Evolutionary conservation across 30 jellyfish, hydroid and myxozoan genomes (phyloP), one percentile per base, ranked within the genome.

Genomic region (Pelagia noctiluca): DNA sequence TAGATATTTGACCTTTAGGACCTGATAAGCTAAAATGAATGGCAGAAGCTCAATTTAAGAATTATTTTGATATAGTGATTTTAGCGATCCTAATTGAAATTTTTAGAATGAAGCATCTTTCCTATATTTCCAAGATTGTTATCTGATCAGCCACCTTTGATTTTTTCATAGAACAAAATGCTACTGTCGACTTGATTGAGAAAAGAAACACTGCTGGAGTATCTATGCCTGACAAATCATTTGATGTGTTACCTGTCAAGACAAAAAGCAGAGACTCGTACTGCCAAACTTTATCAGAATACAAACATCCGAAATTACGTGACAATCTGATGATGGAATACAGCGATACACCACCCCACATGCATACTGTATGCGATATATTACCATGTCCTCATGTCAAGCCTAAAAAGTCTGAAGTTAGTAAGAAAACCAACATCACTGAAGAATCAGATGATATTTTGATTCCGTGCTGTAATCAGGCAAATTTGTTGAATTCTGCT

Each of bases 361-460:
- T 82, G 85, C 92, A 82, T 8, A 42, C 84, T 0, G 81, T 37
- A 1, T 82, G 92, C 29, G 92, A 82, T 36, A 82, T 82, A 5
- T 26, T 82, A 37, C 92, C 92, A n/a, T 82, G 92, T 28, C 92
- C 92, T 4, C 92, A 82, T 70, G 65, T 3, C 2, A 30, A 3
- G 12, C 12, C 16, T 4, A 52, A 10, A 1, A 34, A 29, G 16
- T 18, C 25, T 7, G 3, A 63, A 32, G 25, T 28, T 0, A 67
- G 31, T 16, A 33, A 33, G 35, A 24, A 21, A 32, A 1, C 42
- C 16, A 25, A 42, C 24, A 34, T 31, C 3, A 2, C 64, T 47
- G 69, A 10, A 31, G 53, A 4, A 4, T 22, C 2, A 13, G 62
- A 52, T 8, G 26, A 19, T 10, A 30, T 30, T 10, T 19, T 52